A percentile compares a stretch with the other conserved stretches of the same genome.
Evolutionary conservation across 1,140 invertebrate genomes (phyloP).

Genomic region (Panulirus ornatus): DNA sequence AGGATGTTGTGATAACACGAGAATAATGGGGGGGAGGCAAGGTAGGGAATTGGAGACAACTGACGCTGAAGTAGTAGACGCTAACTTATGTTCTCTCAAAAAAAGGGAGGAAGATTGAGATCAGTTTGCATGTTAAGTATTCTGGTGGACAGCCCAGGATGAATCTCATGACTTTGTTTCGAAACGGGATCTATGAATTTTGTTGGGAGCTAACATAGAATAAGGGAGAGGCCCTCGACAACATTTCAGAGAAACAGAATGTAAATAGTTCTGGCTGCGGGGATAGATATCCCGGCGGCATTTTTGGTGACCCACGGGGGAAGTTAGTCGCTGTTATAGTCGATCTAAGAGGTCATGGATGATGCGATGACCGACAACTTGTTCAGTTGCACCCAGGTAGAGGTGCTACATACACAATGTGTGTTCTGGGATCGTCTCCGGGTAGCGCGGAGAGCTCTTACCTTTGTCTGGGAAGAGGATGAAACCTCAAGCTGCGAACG

Average conservation of each 20-base stretch:
- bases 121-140: conserved; percentile 17
- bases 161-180: conserved; percentile 3
- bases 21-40: conserved; percentile 7
- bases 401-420: background rate
- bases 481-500: background rate
- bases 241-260: background rate
- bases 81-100: conserved; percentile 10
- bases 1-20: conserved; percentile 9
- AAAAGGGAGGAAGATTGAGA: conserved; percentile 11
- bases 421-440: background rate
- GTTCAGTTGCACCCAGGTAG: conserved; percentile 1
- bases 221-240: background rate
- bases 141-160: conserved; percentile 33
- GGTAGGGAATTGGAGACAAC: background rate
- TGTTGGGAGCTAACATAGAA: background rate
- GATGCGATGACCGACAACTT: background rate
- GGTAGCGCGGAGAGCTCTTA: background rate
- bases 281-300: background rate
- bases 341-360: conserved; percentile 10
- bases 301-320: background rate
- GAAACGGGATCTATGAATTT: background rate
- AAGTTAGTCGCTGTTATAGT: background rate
- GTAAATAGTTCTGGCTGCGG: conserved; percentile 14
- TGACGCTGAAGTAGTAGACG: background rate
- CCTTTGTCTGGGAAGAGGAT: conserved; percentile 18